Evolutionary conservation across 2,797 vertebrate species (phyloP), one percentile per base, ranked within the genome.

Genomic region (Botia kubotai): DNA sequence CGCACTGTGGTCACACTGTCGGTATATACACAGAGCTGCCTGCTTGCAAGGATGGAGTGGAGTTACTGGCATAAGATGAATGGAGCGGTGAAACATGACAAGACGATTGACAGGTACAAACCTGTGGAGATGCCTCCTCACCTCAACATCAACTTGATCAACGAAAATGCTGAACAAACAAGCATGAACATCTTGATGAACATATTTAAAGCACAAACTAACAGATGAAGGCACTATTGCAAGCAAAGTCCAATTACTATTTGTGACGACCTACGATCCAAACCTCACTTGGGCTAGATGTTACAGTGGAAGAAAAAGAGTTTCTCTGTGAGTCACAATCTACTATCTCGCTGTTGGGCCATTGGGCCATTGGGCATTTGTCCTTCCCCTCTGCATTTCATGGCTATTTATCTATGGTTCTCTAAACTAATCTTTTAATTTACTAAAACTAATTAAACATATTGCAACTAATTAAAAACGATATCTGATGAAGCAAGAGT

Each of bases 191-290:
- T 46, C 23, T 60, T 79, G 83, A 80, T 75, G 79, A n/a, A 50
- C 72, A 85, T 79, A 87, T 83, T 79, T 84, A 80, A 86, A 86
- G 79, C 85, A 81, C 85, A 83, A 81, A 63, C 71, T 86, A 85
- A 89, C 87, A 87, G 88, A 94, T 93, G 93, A 95, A 95, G 94
- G 94, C 94, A 95, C 94, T 95, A 93, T 93, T 89, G 90, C 93
- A 94, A 94, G 94, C 93, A 92, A 90, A 94, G 90, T 92, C 91
- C 91, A 90, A 87, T 90, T 87, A 92, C 88, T 86, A 91, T 86
- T 90, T 89, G 87, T 87, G 86, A 89, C 88, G 90, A 88, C 82
- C 87, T 77, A 79, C 19, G 82, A 78, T 87, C 57, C 75, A 80
- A 80, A 73, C 77, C 80, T 85, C 89, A 89, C 89, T 90, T 90